phyloP scores from a whole-genome alignment of 2,888 invertebrate genomes.

The Plebejus anna region DNA sequence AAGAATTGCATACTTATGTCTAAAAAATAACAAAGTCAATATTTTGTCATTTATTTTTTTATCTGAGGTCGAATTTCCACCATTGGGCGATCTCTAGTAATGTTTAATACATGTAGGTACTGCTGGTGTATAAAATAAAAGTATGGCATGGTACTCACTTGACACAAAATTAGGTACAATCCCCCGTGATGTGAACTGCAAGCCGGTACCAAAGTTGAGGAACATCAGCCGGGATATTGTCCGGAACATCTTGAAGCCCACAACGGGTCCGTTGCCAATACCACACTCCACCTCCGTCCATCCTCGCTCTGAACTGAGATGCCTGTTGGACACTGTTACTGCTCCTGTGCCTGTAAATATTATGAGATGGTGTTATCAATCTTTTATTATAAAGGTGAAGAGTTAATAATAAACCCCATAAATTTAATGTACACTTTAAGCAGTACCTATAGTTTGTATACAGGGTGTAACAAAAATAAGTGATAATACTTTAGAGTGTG shows the following conservation, averaged over 20 bases:
- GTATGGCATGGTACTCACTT: slow-evolving; percentile 74
- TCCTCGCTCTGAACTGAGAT: slow-evolving; percentile 89
- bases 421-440: too few species aligned
- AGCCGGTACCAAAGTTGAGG: slow-evolving; percentile 85
- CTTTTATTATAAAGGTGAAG: not conserved
- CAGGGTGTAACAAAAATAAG: too few species aligned
- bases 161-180: slow-evolving; percentile 88
- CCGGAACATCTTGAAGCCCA: slow-evolving; percentile 89
- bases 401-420: too few species aligned
- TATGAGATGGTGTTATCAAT: not conserved
- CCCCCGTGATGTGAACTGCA: slow-evolving; percentile 89
- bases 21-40: too few species aligned
- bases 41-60: too few species aligned
- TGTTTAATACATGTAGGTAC: too few species aligned
- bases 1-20: too few species aligned
- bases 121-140: too few species aligned
- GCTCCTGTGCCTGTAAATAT: slow-evolving; percentile 82
- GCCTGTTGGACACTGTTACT: slow-evolving; percentile 87
- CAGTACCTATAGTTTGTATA: too few species aligned
- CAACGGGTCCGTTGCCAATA: slow-evolving; percentile 90
- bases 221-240: slow-evolving; percentile 87
- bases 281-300: slow-evolving; percentile 93
- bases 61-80: too few species aligned
- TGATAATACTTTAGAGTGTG: too few species aligned
- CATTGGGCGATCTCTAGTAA: too few species aligned